Conservation (phyloP, 37 sponge, comb jelly and placozoan genomes). For the Hormiphora californensis region DNA sequence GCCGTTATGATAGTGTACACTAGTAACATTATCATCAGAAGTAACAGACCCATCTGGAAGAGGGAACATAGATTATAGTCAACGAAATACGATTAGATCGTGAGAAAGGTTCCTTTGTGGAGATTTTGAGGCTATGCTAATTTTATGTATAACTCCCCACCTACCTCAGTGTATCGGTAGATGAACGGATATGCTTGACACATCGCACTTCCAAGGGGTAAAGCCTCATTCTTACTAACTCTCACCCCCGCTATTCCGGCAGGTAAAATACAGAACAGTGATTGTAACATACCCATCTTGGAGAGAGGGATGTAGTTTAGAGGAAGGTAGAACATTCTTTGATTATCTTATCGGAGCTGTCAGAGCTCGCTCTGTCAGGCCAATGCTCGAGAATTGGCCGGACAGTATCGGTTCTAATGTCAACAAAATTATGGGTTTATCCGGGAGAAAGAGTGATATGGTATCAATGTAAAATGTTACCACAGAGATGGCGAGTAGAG, state of each 20-base stretch:
- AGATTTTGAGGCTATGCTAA: background rate
- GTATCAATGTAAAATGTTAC: no score
- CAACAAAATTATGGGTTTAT: no score
- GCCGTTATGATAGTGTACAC: background rate
- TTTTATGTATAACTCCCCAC: background rate
- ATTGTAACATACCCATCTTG: slow-evolving; percentile 38
- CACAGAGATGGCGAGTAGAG: background rate
- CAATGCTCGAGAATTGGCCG: no score
- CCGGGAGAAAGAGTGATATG: no score
- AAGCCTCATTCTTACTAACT: slow-evolving; percentile 34
- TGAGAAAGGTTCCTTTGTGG: no score
- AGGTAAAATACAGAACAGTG: background rate
- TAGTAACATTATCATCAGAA: background rate
- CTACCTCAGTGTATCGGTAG: slow-evolving; percentile 17
- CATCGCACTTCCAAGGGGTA: background rate
- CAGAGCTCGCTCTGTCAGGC: no score
- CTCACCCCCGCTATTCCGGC: background rate
- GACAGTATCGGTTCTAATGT: no score
- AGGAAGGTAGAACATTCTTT: no score
- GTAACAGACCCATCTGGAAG: background rate
- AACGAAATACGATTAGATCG: background rate
- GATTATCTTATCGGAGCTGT: no score
- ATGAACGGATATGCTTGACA: slow-evolving; percentile 1
- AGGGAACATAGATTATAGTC: background rate
- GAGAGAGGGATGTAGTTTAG: background rate